Evolutionary conservation across 1,140 invertebrate genomes (phyloP), one percentile per base, ranked within the genome.

Genomic region (Medauroidea extradentata): DNA sequence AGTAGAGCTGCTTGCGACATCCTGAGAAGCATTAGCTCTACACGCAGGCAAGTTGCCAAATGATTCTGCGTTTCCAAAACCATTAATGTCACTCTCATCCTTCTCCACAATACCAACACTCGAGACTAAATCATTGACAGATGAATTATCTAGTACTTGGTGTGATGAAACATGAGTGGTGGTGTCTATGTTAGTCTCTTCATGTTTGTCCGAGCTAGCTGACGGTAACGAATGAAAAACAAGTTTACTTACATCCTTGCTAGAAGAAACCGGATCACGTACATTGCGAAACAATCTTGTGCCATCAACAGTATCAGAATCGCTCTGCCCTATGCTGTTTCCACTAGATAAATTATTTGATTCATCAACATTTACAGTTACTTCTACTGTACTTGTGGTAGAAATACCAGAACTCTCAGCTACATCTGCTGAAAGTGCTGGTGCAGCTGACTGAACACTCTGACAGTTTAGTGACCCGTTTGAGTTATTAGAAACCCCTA

Each of bases 371-470:
- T 24, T 23, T 21, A 24, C 25, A 27, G 18, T 16, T 29, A 3
- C 16, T 9, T 51, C 49, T 24, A 29, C 19, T 34, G 24, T n/a
- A 51, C 49, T 29, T 29, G 49, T 51, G 19, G 49, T 51, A 27
- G 49, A 51, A 51, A 51, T 51, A 5, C 49, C 49, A 18, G 49
- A 51, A 27, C 24, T 51, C 27, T 51, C 16, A 23, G 49, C 25
- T 51, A 21, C 49, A 51, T 16, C 14, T 34, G 18, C 27, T 29
- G 7, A 13, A 2, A 34, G 3, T 51, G 3, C 8, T 18, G 24
- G 14, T 9, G 2, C n/a, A 16, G 1, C 25, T 51, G 14, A 2
- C 8, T 34, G 1, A 14, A 34, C 11, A 11, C 5, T 4, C 29
- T 34, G 29, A 11, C 29, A 34, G 29, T 4, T 11, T 7, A 11